phyloP scores from a whole-genome alignment of 2,888 invertebrate genomes.

The Leptogaster cylindrica region DNA sequence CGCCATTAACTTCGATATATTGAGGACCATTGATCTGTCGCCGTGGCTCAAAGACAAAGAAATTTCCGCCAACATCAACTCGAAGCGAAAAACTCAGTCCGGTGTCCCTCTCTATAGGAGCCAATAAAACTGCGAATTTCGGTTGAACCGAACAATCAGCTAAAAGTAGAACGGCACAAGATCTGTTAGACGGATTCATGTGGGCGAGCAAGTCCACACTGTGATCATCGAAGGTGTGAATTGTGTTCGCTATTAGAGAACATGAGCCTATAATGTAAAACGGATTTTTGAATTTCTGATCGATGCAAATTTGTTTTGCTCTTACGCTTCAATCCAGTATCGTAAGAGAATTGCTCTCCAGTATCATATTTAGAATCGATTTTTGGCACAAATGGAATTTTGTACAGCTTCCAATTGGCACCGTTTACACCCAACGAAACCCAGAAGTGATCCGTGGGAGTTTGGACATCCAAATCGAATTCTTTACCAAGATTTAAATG shows the following conservation, averaged over 20 bases:
- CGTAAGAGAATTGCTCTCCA: slow-evolving; percentile 57
- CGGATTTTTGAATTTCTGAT: background rate
- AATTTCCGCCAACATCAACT: slow-evolving; percentile 59
- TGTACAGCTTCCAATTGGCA: slow-evolving; percentile 58
- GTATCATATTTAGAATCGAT: slow-evolving; percentile 61
- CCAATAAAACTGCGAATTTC: slow-evolving; percentile 59
- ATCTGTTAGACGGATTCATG: background rate
- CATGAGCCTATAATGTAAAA: slow-evolving; percentile 55
- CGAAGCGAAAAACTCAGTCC: slow-evolving; percentile 51
- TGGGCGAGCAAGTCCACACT: slow-evolving; percentile 52
- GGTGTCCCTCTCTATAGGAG: slow-evolving; percentile 49
- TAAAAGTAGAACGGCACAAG: slow-evolving; percentile 51
- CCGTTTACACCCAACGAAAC: slow-evolving; percentile 58
- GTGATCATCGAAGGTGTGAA: slow-evolving; percentile 60
- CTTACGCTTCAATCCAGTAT: slow-evolving; percentile 58
- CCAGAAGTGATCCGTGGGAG: slow-evolving; percentile 58
- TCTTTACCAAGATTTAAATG: slow-evolving; percentile 57
- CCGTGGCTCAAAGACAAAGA: slow-evolving; percentile 53
- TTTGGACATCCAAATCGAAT: slow-evolving; percentile 56
- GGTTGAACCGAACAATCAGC: slow-evolving; percentile 59
- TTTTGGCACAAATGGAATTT: slow-evolving; percentile 59
- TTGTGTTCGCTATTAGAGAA: slow-evolving; percentile 59
- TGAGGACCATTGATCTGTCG: slow-evolving; percentile 48
- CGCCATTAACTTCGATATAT: slow-evolving; percentile 56
- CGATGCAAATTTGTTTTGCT: background rate